phyloP scores from a whole-genome alignment of 1,140 invertebrate genomes.

The Grapholita molesta region DNA sequence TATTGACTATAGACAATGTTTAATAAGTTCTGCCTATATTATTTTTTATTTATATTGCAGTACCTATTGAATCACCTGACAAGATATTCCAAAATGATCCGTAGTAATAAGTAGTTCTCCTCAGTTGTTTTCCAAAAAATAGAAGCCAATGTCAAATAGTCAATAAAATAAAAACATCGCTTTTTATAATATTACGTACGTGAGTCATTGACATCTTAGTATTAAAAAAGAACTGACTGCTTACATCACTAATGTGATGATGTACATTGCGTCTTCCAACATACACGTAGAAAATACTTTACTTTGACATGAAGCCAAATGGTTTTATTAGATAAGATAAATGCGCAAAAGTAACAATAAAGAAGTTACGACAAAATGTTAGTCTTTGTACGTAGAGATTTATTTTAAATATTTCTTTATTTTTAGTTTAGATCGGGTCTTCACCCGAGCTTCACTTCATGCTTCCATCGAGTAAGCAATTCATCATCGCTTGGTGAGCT shows the following conservation, averaged over 20 bases:
- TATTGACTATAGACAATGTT: no score
- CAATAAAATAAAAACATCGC: neutral
- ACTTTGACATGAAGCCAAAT: constrained; percentile 39
- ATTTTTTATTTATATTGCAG: no score
- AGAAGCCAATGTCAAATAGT: neutral
- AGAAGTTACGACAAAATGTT: neutral
- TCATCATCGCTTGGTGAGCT: neutral
- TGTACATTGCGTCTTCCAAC: neutral
- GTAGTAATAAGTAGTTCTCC: no score
- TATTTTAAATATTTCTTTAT: neutral
- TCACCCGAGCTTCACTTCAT: no score
- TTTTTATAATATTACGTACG: neutral
- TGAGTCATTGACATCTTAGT: constrained; percentile 44
- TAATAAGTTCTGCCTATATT: no score
- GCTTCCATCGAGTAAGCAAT: no score
- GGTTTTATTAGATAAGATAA: constrained; percentile 1
- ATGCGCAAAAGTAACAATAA: neutral
- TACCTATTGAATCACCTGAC: no score
- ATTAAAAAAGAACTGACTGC: neutral
- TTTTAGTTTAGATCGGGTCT: no score
- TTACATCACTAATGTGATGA: constrained; percentile 4
- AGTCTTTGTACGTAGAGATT: neutral
- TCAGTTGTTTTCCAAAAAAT: neutral
- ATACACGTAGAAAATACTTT: constrained; percentile 24
- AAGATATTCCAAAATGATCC: no score